Conservation (phyloP, 2,888 invertebrate species). For the Tillus elongatus region DNA sequence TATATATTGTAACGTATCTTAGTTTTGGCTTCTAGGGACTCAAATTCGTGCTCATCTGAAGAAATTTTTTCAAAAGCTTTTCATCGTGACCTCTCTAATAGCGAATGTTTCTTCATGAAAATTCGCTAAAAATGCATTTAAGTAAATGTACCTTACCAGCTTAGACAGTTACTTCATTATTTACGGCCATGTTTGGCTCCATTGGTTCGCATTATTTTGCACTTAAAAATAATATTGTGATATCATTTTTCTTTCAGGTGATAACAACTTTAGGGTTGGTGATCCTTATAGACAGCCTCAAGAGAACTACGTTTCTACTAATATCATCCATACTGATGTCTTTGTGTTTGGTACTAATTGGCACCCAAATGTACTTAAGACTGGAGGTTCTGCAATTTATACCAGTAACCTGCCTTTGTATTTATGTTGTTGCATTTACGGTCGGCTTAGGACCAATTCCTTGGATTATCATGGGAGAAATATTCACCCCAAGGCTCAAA, state of each 20-base stretch:
- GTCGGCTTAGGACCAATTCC: constrained; percentile 64
- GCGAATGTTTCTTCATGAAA: too few relatives aligned
- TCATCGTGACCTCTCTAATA: too few relatives aligned
- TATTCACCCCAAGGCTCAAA: constrained; percentile 55
- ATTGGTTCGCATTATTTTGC: too few relatives aligned
- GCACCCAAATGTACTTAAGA: constrained; percentile 37
- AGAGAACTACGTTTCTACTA: constrained; percentile 54
- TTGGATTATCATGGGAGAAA: constrained; percentile 61
- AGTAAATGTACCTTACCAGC: too few relatives aligned
- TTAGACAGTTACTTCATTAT: too few relatives aligned
- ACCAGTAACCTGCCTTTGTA: constrained; percentile 25
- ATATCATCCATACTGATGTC: constrained; percentile 52
- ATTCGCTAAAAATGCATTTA: too few relatives aligned
- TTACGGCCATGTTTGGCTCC: too few relatives aligned
- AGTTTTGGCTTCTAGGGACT: too few relatives aligned
- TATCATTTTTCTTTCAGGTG: constrained; percentile 40
- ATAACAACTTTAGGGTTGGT: constrained; percentile 50
- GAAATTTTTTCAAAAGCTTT: too few relatives aligned
- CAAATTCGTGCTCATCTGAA: too few relatives aligned
- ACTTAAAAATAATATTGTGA: too few relatives aligned
- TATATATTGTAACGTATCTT: too few relatives aligned
- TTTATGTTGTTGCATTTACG: constrained; percentile 43
- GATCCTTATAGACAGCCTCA: constrained; percentile 50
- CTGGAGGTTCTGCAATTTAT: constrained; percentile 20
- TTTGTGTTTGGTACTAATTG: constrained; percentile 42